phyloP scores from a whole-genome alignment of 2,113 vertebrate genomes.

The Eulemur macaco region DNA sequence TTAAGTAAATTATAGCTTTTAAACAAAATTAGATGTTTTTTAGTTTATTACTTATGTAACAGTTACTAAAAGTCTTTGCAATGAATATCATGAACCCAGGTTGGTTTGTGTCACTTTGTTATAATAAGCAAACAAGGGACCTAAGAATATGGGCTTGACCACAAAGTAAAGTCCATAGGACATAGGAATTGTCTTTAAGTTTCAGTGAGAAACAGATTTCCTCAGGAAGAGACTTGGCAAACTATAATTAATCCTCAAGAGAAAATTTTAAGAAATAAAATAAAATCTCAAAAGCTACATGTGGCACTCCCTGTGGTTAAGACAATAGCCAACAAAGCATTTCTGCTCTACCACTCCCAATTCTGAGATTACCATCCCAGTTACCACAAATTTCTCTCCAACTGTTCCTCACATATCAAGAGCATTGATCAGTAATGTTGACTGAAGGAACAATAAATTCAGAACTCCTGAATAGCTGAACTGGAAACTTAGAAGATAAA shows the following conservation, averaged over 20 bases:
- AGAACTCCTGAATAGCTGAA: background rate
- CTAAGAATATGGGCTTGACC: background rate
- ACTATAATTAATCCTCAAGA: slow-evolving; percentile 40
- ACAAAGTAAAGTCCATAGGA: background rate
- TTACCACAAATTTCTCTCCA: slow-evolving; percentile 36
- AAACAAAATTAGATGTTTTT: background rate
- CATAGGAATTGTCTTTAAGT: background rate
- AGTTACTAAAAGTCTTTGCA: background rate
- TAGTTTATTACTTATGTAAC: background rate
- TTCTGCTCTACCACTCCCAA: background rate
- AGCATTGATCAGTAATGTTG: background rate
- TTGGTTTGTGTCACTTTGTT: background rate
- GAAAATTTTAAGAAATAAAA: slow-evolving; percentile 53
- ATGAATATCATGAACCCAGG: background rate
- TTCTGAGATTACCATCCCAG: slow-evolving; percentile 26
- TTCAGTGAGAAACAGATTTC: slow-evolving; percentile 30
- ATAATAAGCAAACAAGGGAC: background rate
- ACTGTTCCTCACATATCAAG: background rate
- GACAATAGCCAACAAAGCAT: background rate
- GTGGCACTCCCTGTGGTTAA: slow-evolving; percentile 4
- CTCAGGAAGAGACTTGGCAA: slow-evolving; percentile 54
- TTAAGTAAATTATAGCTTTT: background rate
- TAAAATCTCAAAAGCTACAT: slow-evolving; percentile 39
- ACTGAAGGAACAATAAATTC: background rate
- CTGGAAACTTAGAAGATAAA: background rate